These are phyloP conservation scores for Drosophila dives DNA, from an alignment of 2,888 invertebrate species.

Conservation along the genomic window DNA sequence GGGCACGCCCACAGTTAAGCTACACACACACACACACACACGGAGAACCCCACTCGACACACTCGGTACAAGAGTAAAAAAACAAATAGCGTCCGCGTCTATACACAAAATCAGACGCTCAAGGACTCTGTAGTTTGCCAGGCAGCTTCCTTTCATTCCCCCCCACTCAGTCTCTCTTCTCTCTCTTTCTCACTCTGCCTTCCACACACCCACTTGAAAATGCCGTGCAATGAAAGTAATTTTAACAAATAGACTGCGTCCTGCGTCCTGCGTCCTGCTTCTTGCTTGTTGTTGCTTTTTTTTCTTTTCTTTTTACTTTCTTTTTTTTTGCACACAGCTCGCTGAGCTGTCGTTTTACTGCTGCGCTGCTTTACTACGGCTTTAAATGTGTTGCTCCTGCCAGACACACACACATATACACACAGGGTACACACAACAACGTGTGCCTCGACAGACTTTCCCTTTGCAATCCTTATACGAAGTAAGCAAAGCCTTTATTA, in stretches of 20 bases:
- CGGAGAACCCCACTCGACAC: conserved; percentile 32
- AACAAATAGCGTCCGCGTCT: conserved; percentile 78
- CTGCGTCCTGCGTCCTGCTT: conserved; percentile 51
- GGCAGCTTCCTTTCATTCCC: conserved; percentile 9
- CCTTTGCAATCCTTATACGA: conserved; percentile 8
- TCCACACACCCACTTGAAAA: conserved; percentile 52
- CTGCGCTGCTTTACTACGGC: conserved; percentile 7
- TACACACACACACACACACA: conserved; percentile 4
- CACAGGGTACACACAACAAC: not conserved
- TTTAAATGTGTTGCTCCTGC: conserved; percentile 5
- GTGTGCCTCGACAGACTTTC: conserved; percentile 5
- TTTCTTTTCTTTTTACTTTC: conserved; percentile 27
- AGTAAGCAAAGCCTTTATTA: conserved; percentile 1
- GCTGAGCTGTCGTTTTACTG: conserved; percentile 26
- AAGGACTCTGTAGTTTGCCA: conserved; percentile 78
- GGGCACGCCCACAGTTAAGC: conserved; percentile 32
- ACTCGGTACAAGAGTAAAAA: conserved; percentile 41
- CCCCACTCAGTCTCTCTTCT: conserved; percentile 4
- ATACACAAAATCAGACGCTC: conserved; percentile 82
- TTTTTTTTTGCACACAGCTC: conserved; percentile 21
- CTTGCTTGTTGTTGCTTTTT: conserved; percentile 23
- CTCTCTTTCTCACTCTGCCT: conserved; percentile 10
- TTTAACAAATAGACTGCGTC: conserved; percentile 72
- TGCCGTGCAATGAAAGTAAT: conserved; percentile 80
- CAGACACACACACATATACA: conserved; percentile 16